phyloP scores from a whole-genome alignment of 2,113 vertebrate genomes.

The Dicentrarchus labrax region DNA sequence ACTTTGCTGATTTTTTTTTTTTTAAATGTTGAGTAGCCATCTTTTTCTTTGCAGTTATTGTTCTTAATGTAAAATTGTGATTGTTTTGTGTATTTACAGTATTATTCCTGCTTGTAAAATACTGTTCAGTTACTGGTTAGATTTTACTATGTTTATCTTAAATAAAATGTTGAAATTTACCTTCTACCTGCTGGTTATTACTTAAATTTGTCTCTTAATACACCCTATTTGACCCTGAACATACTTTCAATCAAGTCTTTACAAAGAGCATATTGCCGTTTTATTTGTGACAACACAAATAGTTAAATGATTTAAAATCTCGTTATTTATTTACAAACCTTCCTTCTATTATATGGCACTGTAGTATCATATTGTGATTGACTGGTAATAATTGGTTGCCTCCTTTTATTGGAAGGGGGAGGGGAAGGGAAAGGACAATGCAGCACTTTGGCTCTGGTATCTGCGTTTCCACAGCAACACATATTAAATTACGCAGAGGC shows the following conservation, averaged over 20 bases:
- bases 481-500: slow-evolving; percentile 68
- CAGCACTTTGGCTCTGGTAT: slow-evolving; percentile 57
- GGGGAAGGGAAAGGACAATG: slow-evolving; percentile 44
- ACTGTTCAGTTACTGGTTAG: background rate
- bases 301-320: background rate
- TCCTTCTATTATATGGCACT: background rate
- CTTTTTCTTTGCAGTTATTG: background rate
- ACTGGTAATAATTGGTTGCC: background rate
- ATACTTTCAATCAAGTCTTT: background rate
- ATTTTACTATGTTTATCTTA: background rate
- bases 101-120: background rate
- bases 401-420: slow-evolving; percentile 5
- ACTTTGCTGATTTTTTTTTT: background rate
- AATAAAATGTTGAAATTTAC: slow-evolving; percentile 6
- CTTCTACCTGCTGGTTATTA: background rate
- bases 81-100: background rate
- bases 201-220: background rate
- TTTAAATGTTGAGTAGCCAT: background rate
- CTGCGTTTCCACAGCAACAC: slow-evolving; percentile 76
- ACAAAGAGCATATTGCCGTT: background rate
- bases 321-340: background rate
- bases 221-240: background rate
- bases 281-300: background rate
- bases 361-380: background rate
- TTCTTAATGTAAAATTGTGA: background rate